Evolutionary conservation across 2,888 invertebrate genomes (phyloP).

Genomic region (Rambutsinella grinnellia): DNA sequence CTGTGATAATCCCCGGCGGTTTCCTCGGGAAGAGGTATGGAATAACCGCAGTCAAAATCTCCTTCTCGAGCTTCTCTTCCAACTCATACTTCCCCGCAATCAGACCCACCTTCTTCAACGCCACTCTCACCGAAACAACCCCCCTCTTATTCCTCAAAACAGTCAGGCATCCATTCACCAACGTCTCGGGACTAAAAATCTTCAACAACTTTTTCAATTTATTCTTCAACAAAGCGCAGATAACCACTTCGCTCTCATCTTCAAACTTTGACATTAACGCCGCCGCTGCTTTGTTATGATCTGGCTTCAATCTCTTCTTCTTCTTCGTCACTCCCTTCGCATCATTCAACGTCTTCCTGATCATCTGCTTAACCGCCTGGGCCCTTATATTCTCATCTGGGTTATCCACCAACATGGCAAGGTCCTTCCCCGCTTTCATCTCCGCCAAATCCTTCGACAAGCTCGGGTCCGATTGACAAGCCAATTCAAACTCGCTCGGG

Average conservation of each 20-base stretch:
- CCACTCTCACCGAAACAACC: slow-evolving; percentile 35
- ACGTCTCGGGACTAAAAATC: slow-evolving; percentile 70
- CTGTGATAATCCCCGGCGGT: slow-evolving; percentile 69
- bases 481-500: slow-evolving; percentile 79
- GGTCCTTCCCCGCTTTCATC: slow-evolving; percentile 68
- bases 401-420: slow-evolving; percentile 82
- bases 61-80: slow-evolving; percentile 16
- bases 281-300: slow-evolving; percentile 76
- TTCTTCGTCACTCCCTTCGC: slow-evolving; percentile 23
- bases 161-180: slow-evolving; percentile 72
- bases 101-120: slow-evolving; percentile 52
- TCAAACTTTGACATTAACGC: slow-evolving; percentile 77
- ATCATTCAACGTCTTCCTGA: slow-evolving; percentile 61
- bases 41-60: slow-evolving; percentile 74
- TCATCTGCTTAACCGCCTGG: slow-evolving; percentile 77
- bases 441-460: slow-evolving; percentile 67
- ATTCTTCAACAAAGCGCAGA: slow-evolving; percentile 71
- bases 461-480: slow-evolving; percentile 72
- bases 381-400: slow-evolving; percentile 76
- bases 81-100: slow-evolving; percentile 18
- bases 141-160: slow-evolving; percentile 71
- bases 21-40: slow-evolving; percentile 76
- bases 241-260: slow-evolving; percentile 78
- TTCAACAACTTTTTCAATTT: slow-evolving; percentile 69
- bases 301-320: slow-evolving; percentile 61